Conservation (phyloP, 2,888 invertebrate species). For the Dastarcus helophoroides region DNA sequence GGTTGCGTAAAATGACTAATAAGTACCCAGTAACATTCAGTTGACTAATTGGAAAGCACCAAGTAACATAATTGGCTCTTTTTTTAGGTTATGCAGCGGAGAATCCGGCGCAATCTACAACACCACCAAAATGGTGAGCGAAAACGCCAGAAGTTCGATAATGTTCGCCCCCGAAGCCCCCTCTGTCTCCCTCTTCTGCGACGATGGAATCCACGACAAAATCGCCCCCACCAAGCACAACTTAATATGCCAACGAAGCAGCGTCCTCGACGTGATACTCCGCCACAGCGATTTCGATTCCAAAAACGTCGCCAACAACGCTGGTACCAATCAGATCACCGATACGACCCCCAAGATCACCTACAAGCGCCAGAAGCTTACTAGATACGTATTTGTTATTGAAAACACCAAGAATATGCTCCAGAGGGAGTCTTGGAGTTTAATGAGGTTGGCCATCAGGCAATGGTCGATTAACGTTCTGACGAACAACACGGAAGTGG, state of each 20-base stretch:
- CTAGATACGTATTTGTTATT: conserved; percentile 45
- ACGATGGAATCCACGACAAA: conserved; percentile 47
- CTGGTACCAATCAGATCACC: conserved; percentile 29
- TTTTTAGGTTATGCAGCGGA: conserved; percentile 28
- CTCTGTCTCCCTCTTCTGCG: conserved; percentile 48
- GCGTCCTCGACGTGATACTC: conserved; percentile 47
- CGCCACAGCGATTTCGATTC: conserved; percentile 41
- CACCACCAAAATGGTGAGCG: conserved; percentile 35
- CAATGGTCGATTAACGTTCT: conserved; percentile 48
- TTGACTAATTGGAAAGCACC: neutral
- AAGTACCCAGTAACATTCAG: too few species aligned
- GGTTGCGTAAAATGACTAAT: neutral
- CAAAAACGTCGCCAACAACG: conserved; percentile 19
- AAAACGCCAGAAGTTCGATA: conserved; percentile 40
- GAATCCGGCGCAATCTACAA: conserved; percentile 27
- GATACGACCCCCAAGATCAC: conserved; percentile 40
- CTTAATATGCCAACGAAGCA: conserved; percentile 46
- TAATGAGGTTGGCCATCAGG: conserved; percentile 44
- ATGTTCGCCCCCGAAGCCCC: conserved; percentile 43
- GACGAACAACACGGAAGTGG: conserved; percentile 41
- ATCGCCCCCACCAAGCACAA: conserved; percentile 57
- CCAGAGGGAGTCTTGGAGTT: conserved; percentile 48
- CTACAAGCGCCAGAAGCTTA: conserved; percentile 41
- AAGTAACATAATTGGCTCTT: neutral
- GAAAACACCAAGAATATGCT: conserved; percentile 48